Base-by-base conservation (phyloP, 1,140 invertebrate species). In the Battus philenor region DNA sequence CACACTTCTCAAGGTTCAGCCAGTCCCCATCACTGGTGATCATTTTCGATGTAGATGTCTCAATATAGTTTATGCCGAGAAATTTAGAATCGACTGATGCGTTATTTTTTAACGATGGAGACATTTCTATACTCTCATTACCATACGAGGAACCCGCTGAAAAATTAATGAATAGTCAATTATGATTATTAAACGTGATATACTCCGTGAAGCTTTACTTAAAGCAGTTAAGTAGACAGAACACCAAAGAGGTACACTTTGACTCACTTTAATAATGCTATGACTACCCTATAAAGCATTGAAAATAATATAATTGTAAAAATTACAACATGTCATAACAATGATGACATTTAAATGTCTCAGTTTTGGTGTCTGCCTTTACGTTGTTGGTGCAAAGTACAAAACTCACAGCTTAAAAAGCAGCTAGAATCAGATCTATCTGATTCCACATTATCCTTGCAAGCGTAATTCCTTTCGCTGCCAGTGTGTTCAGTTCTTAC, bases 121-220 rank as follows among this genome's bases (percentile, higher is more conserved):
- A 76, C 68, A 85, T 81, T 61, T 85, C 81, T 75, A 85, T 54
- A 73, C 78, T 82, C 63, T 81, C 73, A 58, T 79, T 80, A 34
- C 75, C 91, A 58, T 92, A 92, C 9, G 91, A 91, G 27, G 92
- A 93, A 50, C 91, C 91, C 68, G 91, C 91, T 90, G 86, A 63
- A 83, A 91, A 11, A 4, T 15, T 34, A 47, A 39, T 20, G 7
- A 24, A 10, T 45, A 26, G 16, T 12, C 6, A 18, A 26, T 39
- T 18, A 26, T 2, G 30, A 31, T 45, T 1, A 2, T 9, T 11
- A 15, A 10, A 32, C 4, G n/a, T 24, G 9, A 15, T 31, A 20
- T 20, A 20, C 6, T 20, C 2, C 18, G 26, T 9, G 12, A 33
- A 43, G 36, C 47, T 34, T 43, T 32, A 36, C 12, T 30, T n/a